These are phyloP conservation scores for Platichthys flesus DNA, from an alignment of 2,113 vertebrate genomes.

Conservation along the genomic window DNA sequence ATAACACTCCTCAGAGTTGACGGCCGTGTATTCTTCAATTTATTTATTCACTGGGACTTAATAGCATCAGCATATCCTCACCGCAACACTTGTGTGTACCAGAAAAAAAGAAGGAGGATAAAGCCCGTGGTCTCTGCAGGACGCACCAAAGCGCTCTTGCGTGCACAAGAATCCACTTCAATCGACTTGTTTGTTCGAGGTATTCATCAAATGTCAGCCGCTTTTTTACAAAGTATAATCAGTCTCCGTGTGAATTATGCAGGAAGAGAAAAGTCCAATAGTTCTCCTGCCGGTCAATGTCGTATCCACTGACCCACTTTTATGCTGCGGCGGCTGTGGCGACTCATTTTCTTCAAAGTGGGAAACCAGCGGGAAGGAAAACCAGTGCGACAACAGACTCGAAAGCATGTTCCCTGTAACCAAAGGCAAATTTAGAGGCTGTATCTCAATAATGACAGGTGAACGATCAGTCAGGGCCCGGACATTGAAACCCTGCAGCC, in stretches of 20 bases:
- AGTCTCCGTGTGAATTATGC: conserved; percentile 12
- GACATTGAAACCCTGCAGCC: conserved; percentile 3
- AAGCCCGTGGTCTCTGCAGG: neutral
- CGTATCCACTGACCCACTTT: conserved; percentile 48
- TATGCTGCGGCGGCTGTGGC: conserved; percentile 9
- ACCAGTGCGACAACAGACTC: neutral
- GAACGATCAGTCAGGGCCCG: neutral
- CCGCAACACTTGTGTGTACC: neutral
- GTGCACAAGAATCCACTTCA: conserved; percentile 4
- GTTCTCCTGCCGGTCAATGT: conserved; percentile 13
- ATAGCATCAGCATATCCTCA: neutral
- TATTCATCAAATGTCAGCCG: conserved; percentile 48
- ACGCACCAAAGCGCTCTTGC: neutral
- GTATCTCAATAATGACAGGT: neutral
- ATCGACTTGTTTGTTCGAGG: conserved; percentile 22
- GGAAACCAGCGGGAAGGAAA: neutral
- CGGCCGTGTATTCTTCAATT: neutral
- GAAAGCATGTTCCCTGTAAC: neutral
- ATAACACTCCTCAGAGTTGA: conserved; percentile 1
- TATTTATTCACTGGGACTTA: neutral
- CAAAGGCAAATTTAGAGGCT: neutral
- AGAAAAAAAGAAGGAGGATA: neutral
- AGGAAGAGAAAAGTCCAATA: conserved; percentile 35
- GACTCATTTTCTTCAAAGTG: conserved; percentile 52
- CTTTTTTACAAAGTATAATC: conserved; percentile 18